Base-by-base conservation (phyloP, 2,797 vertebrate species). In the Gadopsis bispinosus region DNA sequence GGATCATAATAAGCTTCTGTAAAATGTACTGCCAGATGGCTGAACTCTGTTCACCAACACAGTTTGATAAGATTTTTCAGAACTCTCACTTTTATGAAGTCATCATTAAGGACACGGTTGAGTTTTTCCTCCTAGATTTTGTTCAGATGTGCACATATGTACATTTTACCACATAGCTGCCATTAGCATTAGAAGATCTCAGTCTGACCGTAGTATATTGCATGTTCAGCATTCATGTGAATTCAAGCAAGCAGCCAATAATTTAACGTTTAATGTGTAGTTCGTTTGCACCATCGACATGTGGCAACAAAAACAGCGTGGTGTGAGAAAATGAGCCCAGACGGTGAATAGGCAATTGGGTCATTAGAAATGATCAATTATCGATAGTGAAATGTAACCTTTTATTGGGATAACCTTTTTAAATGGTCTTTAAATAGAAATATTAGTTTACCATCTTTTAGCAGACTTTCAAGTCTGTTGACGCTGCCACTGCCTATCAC, bases 1-100 rank as follows among this genome's bases (percentile, higher is more conserved):
- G 47, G 58, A 58, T 74, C 35, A 37, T 20, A 73, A 58, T 41
- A 35, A 56, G 64, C 48, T 41, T 66, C 74, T 48, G 33, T 12
- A 47, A 16, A 33, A 41, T 37, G 26, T 11, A 31, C 29, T 5
- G 10, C 61, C 51, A 53, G 33, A 33, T n/a, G 43, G 53, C 68
- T 64, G 47, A 51, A 48, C 33, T 54, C 33, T 51, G 41, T 31
- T 47, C 31, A 20, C 5, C 8, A 58, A 55, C 33, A 62, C 33
- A 48, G 19, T 14, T 22, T 79, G 50, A 29, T 58, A 45, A 31
- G 4, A 6, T 47, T 56, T 63, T 39, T 29, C 12, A 14, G 1
- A 51, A 20, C 16, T 55, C 5, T 55, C 11, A 41, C 41, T 56
- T 22, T 45, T 43, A 20, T 29, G 12, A 61, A 22, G 41, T 39